Base-by-base conservation (phyloP, 2,797 vertebrate genomes). In the Microchirus variegatus region DNA sequence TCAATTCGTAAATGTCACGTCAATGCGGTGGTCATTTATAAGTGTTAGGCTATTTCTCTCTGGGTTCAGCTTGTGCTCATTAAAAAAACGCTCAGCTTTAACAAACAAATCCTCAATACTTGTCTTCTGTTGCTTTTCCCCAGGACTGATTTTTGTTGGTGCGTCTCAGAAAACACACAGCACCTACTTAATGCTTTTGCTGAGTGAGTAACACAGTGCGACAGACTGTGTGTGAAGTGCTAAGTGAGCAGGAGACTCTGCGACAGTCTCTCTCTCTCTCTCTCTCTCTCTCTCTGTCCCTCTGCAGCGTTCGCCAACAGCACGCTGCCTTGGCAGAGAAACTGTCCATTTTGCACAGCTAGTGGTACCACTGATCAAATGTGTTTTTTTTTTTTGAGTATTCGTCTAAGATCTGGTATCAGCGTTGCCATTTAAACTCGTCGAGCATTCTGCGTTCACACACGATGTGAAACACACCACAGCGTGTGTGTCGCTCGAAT, bases 221-320 rank as follows among this genome's bases (percentile, higher is more conserved):
- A 78, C 87, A 90, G 84, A 85, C 81, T 87, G 85, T 68, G 74
- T 88, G 85, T 88, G 88, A 87, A 88, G 83, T 88, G 82, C 77
- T 74, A 87, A 92, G 79, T 88, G 87, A 87, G 83, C 87, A 87
- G 89, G 84, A 83, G 79, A 86, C 83, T 83, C 53, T 9, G 65
- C 60, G 75, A 74, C 85, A 80, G 84, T 77, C 76, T 78, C 72
- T 90, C 73, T 41, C 43, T 18, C 73, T 41, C 43, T 77, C 76
- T 78, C 72, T 90, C 73, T 41, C 43, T 18, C 73, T 41, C 43
- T 18, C 44, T 4, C 36, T 60, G 47, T 37, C 57, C 38, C 58
- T 41, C 37, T 26, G 49, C 75, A 73, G 80, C 50, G 26, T 66
- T 84, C 69, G 81, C 90, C 90, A 91, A 81, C 88, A 86, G 86